These are phyloP conservation scores for Gila robusta DNA, from an alignment of 2,797 vertebrate genomes.

Conservation along the genomic window DNA sequence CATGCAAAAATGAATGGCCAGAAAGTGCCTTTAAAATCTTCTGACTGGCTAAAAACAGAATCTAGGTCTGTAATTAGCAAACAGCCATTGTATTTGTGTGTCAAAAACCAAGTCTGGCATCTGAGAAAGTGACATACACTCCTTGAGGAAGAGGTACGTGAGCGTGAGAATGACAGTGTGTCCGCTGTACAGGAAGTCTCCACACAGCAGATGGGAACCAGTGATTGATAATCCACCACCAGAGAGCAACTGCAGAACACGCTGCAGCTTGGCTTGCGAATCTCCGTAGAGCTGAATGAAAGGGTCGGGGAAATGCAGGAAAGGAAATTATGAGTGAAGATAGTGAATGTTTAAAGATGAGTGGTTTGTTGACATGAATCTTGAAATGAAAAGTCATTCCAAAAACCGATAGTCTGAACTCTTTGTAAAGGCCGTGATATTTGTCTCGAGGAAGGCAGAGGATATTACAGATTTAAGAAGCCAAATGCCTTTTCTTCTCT, in stretches of 20 bases:
- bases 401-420: not conserved
- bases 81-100: not conserved
- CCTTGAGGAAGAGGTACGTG: constrained; percentile 97
- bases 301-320: not conserved
- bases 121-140: constrained; percentile 86
- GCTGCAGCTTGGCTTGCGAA: constrained; percentile 91
- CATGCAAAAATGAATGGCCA: not conserved
- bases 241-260: constrained; percentile 91
- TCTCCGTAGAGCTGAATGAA: constrained; percentile 88
- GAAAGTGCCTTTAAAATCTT: not conserved
- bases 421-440: not conserved
- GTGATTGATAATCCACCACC: constrained; percentile 95
- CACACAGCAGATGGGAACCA: constrained; percentile 93
- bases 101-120: not conserved
- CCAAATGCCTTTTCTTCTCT: not conserved
- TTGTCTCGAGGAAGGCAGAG: not conserved
- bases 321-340: not conserved
- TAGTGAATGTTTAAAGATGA: not conserved
- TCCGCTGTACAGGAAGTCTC: constrained; percentile 97
- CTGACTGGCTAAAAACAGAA: not conserved
- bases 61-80: constrained; percentile 9
- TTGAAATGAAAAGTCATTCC: not conserved
- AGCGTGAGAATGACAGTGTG: constrained; percentile 96
- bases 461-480: constrained; percentile 36
- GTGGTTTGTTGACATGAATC: not conserved